Base-by-base conservation (phyloP, 2,888 invertebrate species). In the Lochmaea crataegi region DNA sequence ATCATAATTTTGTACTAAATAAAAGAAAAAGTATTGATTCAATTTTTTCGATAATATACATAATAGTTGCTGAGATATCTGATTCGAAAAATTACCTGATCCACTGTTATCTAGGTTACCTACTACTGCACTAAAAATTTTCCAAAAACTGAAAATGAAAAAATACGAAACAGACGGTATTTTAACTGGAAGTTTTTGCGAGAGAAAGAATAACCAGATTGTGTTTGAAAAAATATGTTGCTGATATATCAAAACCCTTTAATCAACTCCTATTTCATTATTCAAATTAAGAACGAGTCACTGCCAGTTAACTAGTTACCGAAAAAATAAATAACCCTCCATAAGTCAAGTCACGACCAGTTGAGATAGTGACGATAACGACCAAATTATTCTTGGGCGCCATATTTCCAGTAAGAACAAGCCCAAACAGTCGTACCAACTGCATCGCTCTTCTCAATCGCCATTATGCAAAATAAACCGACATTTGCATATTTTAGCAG, bases 401-500 rank as follows among this genome's bases (percentile, higher is more conserved):
- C 79, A 77, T 77, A 71, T 76, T 72, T 72, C 57, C 56, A 78
- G 82, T 82, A 85, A 82, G 84, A 85, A 85, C 83, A 83, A 82
- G 82, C 80, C 81, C 82, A 81, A 81, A 84, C 82, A 85, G 81
- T 83, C 83, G 82, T 82, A 82, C 81, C 80, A 75, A 81, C 81
- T 84, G 85, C 84, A 85, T 77, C 74, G 71, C 72, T 71, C 68
- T 66, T 60, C 76, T 81, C 79, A 82, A 83, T 83, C 82, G 82
- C 83, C 83, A 84, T 85, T 86, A 86, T 86, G 86, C 85, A 86
- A 86, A 86, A 85, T 73, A 65, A 76, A 75, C 75, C 71, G 77
- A 73, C 80, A 86, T 86, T 86, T 85, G 86, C 86, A 86, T 86
- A 86, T 84, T 85, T 86, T 84, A 83, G 83, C 84, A 84, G 83